Conservation (phyloP, 2,888 invertebrate genomes). For the Muscina levida region DNA sequence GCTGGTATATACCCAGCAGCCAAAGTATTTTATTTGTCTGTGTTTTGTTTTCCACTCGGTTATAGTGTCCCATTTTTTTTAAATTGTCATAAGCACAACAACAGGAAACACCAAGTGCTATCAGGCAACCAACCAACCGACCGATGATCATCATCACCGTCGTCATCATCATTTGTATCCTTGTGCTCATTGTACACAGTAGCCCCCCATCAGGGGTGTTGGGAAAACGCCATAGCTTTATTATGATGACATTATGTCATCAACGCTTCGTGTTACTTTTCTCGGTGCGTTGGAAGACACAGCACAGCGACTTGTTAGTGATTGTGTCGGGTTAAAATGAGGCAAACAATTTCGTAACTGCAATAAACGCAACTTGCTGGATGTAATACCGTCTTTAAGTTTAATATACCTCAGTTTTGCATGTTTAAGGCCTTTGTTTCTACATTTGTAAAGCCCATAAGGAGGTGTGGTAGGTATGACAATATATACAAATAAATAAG, state of each 20-base stretch:
- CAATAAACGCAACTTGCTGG: constrained; percentile 16
- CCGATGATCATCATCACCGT: background rate
- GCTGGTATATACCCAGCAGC: too few relatives aligned
- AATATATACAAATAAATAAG: too few relatives aligned
- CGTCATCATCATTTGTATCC: background rate
- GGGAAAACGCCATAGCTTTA: background rate
- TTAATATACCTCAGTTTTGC: constrained; percentile 22
- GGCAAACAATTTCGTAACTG: constrained; percentile 18
- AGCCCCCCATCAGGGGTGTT: background rate
- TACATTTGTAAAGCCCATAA: too few relatives aligned
- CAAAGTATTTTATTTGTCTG: background rate
- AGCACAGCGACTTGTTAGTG: too few relatives aligned
- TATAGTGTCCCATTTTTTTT: background rate
- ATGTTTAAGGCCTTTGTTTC: background rate
- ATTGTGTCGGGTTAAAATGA: background rate
- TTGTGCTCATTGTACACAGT: background rate
- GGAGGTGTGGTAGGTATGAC: too few relatives aligned
- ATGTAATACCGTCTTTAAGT: constrained; percentile 22
- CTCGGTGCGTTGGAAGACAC: background rate
- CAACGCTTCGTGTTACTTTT: constrained; percentile 35
- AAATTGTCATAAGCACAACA: constrained; percentile 19
- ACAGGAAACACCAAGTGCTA: constrained; percentile 11
- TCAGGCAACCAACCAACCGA: background rate
- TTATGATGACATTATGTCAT: constrained; percentile 40
- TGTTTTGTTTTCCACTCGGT: too few relatives aligned